Conservation (phyloP, 2,888 invertebrate genomes). For the Dicranocentrus wangi region DNA sequence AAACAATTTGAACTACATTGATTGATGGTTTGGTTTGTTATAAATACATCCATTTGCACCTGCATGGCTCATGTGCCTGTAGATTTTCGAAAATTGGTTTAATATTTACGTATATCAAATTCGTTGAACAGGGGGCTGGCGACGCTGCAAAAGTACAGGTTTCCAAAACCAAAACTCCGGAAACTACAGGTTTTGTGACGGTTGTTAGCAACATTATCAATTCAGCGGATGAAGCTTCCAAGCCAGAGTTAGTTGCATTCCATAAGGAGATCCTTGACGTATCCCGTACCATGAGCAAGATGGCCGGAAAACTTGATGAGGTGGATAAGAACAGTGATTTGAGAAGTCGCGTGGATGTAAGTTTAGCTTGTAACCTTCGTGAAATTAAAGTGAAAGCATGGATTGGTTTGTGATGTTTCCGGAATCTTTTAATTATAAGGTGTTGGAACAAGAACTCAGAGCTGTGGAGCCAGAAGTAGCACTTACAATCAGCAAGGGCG, state of each 20-base stretch:
- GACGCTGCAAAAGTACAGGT: conserved; percentile 5
- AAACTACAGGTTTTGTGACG: conserved; percentile 60
- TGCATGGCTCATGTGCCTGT: too few species aligned
- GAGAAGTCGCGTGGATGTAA: conserved; percentile 80
- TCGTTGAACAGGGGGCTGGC: conserved; percentile 17
- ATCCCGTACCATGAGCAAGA: conserved; percentile 79
- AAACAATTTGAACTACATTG: too few species aligned
- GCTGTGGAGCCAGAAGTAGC: conserved; percentile 84
- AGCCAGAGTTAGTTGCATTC: conserved; percentile 76
- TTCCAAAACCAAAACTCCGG: conserved; percentile 9
- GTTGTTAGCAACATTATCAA: conserved; percentile 53
- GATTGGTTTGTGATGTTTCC: too few species aligned
- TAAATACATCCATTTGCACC: too few species aligned
- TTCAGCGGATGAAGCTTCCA: conserved; percentile 29
- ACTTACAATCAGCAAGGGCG: conserved; percentile 84
- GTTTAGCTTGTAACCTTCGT: conserved; percentile 26
- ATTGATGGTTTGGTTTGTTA: too few species aligned
- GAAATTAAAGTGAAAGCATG: not conserved
- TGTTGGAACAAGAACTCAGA: conserved; percentile 80
- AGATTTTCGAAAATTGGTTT: too few species aligned
- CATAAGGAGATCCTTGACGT: conserved; percentile 77
- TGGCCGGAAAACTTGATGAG: conserved; percentile 79
- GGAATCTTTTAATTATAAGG: conserved; percentile 75
- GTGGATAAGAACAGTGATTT: conserved; percentile 80
- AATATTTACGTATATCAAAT: too few species aligned